Evolutionary conservation across 1,140 invertebrate species (phyloP), one percentile per base, ranked within the genome.

Genomic region (Octopus sinensis): DNA sequence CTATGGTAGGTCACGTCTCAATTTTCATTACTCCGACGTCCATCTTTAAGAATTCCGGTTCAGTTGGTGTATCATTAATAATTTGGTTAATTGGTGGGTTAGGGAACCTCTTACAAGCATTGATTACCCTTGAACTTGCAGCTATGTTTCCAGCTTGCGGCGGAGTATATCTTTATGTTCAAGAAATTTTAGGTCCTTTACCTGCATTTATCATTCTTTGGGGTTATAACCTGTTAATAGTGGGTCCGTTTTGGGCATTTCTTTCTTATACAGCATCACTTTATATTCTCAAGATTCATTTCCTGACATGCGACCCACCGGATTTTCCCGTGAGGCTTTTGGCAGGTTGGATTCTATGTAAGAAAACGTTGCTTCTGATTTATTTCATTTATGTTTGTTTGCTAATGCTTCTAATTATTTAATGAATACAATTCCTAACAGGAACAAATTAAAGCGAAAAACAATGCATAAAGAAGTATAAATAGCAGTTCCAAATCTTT

Each of bases 111-210:
- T 81, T 81, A 7, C 78, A 86, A 30, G 96, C 96, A 1, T 91
- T 98, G 1, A 98, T 97, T 89, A 98, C 98, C 89, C 96, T 97
- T 0, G 97, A 99, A 93, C 92, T 99, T 76, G 97, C 97, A 93
- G 93, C 96, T 90, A 93, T 94, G 23, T 97, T 98, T 83, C 95
- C 95, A 4, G 96, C 96, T 89, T 97, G 96, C 30, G 98, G 98
- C 10, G 97, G 97, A 5, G 97, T 98, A 92, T 99, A 99, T 90
- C 96, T 96, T 1, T 99, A 99, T 88, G 96, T 98, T 54, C 93
- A 94, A 76, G 94, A 96, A 87, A 95, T 96, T 0, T 98, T 92
- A 96, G 98, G 30, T 0, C 93, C 94, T 2, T 90, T 98, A 43
- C 95, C 95, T 1, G 95, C 96, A 0, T 99, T 99, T 90, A 91